Base-by-base conservation (phyloP, 2,888 invertebrate species). In the Corythucha ciliata region DNA sequence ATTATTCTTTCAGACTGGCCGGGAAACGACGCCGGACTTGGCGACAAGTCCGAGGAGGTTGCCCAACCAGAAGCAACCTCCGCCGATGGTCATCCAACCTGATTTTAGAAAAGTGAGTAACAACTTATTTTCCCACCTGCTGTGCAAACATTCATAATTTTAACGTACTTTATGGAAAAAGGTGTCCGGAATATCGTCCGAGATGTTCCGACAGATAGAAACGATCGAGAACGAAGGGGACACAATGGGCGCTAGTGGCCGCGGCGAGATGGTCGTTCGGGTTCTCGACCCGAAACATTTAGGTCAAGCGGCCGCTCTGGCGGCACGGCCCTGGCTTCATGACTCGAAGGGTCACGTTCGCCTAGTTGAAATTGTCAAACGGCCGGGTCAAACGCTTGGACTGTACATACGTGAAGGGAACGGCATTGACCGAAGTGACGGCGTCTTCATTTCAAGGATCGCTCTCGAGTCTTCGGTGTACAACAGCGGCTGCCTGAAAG, bases 391-490 rank as follows among this genome's bases (percentile, higher is more conserved):
- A 72, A 96, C 96, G 22, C 74, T 98, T 58, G 98, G 98, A 36
- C 77, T 98, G 55, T 98, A 98, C 70, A 96, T 98, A 65, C 79
- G 96, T 33, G 97, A 98, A 65, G 77, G 97, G n/a, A 96, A 98
- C 66, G 97, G 96, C n/a, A 80, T 87, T 48, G 90, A 92, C 64
- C 79, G 93, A 56, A 81, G 82, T 40, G 93, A 94, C 64, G 98
- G 98, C 39, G 97, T 98, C 56, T 98, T 98, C 74, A 96, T 98
- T 70, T 97, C 97, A 7, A 74, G 88, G 63, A 89, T 92, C 67
- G 97, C 97, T 29, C 76, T 93, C 63, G 94, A 94, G 70, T 92
- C 92, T 41, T 92, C 94, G 27, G 93, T 96, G 36, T 94, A 93
- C 71, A 92, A 93, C 72, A 93, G 93, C 67, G 94, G 96, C 49